These are phyloP conservation scores for Pyrrhosoma nymphula DNA, from an alignment of 2,888 invertebrate genomes.

Conservation along the genomic window DNA sequence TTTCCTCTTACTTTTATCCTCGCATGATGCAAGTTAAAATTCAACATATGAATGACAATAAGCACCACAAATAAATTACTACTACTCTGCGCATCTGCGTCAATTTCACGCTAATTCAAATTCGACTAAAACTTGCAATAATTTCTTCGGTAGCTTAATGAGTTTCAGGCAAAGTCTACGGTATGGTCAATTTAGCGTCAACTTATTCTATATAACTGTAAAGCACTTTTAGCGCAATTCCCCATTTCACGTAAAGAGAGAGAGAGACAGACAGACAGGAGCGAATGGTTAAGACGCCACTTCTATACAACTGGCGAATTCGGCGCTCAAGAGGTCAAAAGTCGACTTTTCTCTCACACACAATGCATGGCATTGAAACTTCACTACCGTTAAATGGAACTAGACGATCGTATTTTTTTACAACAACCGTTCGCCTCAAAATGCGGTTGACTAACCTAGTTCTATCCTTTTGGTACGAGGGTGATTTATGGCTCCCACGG, in stretches of 20 bases:
- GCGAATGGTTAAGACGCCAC: background rate
- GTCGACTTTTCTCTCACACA: background rate
- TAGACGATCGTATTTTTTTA: background rate
- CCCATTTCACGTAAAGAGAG: background rate
- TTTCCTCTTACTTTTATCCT: no score
- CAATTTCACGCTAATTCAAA: no score
- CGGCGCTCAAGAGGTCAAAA: no score
- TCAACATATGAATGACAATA: no score
- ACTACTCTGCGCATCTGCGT: no score
- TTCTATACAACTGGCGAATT: background rate
- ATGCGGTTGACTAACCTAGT: background rate
- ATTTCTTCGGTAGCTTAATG: no score
- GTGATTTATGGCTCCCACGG: background rate
- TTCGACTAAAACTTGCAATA: no score
- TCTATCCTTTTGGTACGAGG: background rate
- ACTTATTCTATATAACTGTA: no score
- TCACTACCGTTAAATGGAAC: background rate
- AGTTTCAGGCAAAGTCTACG: no score
- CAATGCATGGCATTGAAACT: background rate
- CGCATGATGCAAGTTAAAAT: no score
- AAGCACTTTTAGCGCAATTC: background rate
- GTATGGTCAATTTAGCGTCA: no score
- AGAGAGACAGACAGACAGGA: background rate
- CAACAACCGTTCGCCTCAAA: background rate
- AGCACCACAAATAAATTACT: no score